Evolutionary conservation across 2,888 invertebrate genomes (phyloP), one percentile per base, ranked within the genome.

Genomic region (Cheiracanthium punctorium): DNA sequence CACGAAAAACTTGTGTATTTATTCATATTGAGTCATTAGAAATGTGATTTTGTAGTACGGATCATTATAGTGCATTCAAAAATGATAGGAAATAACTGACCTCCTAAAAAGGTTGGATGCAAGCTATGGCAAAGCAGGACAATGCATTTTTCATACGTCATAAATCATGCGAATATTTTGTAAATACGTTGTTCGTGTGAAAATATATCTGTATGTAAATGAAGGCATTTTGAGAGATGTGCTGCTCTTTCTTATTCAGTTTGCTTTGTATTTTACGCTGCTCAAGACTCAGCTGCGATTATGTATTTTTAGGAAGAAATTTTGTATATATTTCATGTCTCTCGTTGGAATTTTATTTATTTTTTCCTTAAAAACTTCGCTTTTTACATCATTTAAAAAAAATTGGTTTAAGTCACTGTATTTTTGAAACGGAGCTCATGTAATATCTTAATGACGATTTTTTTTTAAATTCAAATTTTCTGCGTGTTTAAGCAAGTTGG

Each of bases 1-100:
- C 80, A 75, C 80, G 75, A 72, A 80, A 80, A 71, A 71, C 75
- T 76, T 69, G 17, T 48, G 30, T 48, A n/a, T 58, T 32, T 58
- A 58, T 58, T 79, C 32, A 41, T 30, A 76, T 29, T 80, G 71
- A 75, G 80, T 86, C 75, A 80, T 86, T 86, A 86, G 85, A 70
- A 41, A 77, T 77, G 77, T 77, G 72, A 77, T 80, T 86, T 80
- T 85, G 85, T 86, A 86, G 85, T 70, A 73, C 77, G 74, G 48
- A 73, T 77, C 71, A 76, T 81, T 85, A 74, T 85, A 85, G 84
- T 85, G 70, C 84, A 85, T 79, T 79, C 70, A 70, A 64, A 73
- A 73, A 72, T 79, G 73, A 72, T 71, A 72, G 64, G 58, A 74
- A 76, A 76, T 52, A 70, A 71, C 70, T 82, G 72, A 73, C 48